Percentiles rank a stretch among this genome's conserved stretches.
These are phyloP conservation scores for Pristionchus arcanus DNA, from an alignment of 2,888 invertebrate species.

Conservation along the genomic window DNA sequence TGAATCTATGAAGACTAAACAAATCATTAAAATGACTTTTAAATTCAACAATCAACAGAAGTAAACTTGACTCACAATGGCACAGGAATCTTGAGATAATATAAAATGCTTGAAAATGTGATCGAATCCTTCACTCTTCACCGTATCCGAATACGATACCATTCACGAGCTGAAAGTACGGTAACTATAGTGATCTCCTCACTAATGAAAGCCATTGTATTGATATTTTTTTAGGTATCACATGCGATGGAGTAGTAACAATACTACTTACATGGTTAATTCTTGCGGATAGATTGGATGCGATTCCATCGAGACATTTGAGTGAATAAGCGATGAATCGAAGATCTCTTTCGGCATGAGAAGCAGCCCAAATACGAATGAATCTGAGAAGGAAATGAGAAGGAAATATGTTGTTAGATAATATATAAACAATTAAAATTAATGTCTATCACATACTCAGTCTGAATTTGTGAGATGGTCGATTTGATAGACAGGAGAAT, in stretches of 20 bases:
- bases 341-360: conserved; percentile 48
- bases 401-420: too few relatives aligned
- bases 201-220: background rate
- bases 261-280: background rate
- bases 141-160: conserved; percentile 38
- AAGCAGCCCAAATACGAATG: conserved; percentile 40
- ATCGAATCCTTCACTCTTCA: background rate
- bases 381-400: conserved; percentile 28
- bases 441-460: background rate
- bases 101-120: background rate
- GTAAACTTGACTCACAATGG: background rate
- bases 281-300: background rate
- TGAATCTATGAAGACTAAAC: background rate
- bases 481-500: conserved; percentile 51
- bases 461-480: conserved; percentile 50
- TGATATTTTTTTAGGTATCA: too few relatives aligned
- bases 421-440: background rate
- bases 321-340: conserved; percentile 45
- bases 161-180: conserved; percentile 42
- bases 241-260: background rate
- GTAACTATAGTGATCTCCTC: background rate
- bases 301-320: conserved; percentile 38
- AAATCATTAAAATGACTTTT: conserved; percentile 18
- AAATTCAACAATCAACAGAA: conserved; percentile 16
- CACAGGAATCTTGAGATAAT: background rate